Percentiles rank a stretch among this genome's conserved stretches.
Evolutionary conservation across 2,113 vertebrate genomes (phyloP).

Genomic region (Galemys pyrenaicus): DNA sequence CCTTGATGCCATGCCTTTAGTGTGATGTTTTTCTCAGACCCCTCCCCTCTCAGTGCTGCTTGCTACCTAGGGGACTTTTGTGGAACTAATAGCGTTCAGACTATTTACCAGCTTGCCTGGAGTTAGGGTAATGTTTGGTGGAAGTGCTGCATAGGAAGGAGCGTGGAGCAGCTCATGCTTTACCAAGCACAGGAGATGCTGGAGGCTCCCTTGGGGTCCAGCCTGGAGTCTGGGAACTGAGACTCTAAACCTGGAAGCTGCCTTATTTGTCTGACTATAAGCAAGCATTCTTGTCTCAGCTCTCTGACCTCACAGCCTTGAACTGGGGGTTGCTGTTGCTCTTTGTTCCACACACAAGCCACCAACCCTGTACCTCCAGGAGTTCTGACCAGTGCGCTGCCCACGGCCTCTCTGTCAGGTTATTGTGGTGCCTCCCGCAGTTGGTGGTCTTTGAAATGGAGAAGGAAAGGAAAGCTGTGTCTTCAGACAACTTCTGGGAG

Average conservation of each 20-base stretch:
- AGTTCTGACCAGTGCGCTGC: neutral
- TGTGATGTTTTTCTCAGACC: neutral
- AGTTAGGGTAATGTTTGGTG: neutral
- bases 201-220: neutral
- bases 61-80: conserved; percentile 14
- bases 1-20: neutral
- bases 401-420: neutral
- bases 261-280: neutral
- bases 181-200: neutral
- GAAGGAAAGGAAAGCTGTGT: neutral
- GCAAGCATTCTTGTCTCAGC: neutral
- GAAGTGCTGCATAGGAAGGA: neutral
- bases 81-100: neutral
- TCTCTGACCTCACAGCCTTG: neutral
- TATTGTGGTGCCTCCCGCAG: neutral
- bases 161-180: conserved; percentile 24
- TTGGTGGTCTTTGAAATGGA: neutral
- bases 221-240: neutral
- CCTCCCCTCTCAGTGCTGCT: conserved; percentile 18
- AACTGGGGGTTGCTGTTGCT: neutral
- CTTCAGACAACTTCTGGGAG: conserved; percentile 24
- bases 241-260: neutral
- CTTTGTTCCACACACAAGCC: neutral
- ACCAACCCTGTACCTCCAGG: neutral
- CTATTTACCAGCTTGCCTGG: neutral